A percentile compares a stretch with the other conserved stretches of the same genome.
phyloP scores from a whole-genome alignment of 1,140 invertebrate genomes.

The Melitaea cinxia region DNA sequence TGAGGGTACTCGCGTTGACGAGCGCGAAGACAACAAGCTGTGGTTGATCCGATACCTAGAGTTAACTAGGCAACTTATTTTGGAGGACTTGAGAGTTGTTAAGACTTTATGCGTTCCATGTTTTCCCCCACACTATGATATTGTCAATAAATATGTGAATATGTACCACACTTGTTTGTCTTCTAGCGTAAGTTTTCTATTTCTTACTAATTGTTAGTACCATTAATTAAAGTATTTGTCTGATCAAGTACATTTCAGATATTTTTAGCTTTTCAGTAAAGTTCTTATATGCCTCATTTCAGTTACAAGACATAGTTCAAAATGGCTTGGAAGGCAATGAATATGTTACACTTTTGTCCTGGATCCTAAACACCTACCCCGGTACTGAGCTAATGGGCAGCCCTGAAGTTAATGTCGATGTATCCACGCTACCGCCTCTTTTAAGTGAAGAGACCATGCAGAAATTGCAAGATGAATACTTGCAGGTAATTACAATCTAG shows the following conservation, averaged over 20 bases:
- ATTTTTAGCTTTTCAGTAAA: too few relatives aligned
- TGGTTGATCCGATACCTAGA: conserved; percentile 93
- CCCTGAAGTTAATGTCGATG: conserved; percentile 92
- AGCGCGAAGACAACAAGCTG: conserved; percentile 94
- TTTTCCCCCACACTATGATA: conserved; percentile 97
- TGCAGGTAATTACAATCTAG: conserved; percentile 77
- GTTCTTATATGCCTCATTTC: conserved; percentile 10
- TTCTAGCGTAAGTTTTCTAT: conserved; percentile 86
- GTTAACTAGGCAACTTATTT: conserved; percentile 91
- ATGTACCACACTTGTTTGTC: conserved; percentile 97
- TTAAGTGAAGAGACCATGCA: conserved; percentile 89
- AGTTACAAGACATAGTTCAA: conserved; percentile 94
- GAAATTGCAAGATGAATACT: conserved; percentile 91
- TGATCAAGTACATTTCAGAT: too few relatives aligned
- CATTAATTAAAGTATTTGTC: not conserved
- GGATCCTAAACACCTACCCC: conserved; percentile 94
- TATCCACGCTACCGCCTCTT: conserved; percentile 86
- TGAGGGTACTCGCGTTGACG: conserved; percentile 96
- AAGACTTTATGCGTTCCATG: conserved; percentile 96
- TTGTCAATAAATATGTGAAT: conserved; percentile 93
- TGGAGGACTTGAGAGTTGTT: conserved; percentile 96
- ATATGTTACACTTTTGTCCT: conserved; percentile 95
- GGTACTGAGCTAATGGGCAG: conserved; percentile 93
- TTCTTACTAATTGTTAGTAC: not conserved
- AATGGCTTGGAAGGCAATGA: conserved; percentile 97